Base-by-base conservation (phyloP, 1,140 invertebrate genomes). In the Chymomyza costata region DNA sequence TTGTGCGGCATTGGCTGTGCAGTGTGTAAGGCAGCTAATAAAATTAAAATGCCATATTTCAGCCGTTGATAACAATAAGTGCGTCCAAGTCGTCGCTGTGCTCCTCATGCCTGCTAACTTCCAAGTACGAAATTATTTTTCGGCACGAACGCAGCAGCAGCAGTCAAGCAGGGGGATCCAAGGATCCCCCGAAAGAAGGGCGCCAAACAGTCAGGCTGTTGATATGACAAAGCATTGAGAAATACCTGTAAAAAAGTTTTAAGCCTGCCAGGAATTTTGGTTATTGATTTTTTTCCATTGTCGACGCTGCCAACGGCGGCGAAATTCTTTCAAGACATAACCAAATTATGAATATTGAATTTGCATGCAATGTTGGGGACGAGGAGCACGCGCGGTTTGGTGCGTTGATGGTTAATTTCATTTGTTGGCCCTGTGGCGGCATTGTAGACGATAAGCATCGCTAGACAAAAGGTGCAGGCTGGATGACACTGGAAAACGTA, bases 31-130 rank as follows among this genome's bases (percentile, higher is more conserved):
- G 67, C 73, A 80, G 73, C 73, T 80, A 80, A 80, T 80, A 80
- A 80, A 80, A 80, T 80, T 80, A 80, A 80, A 80, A 80, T 80
- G 73, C 73, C 73, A 80, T 80, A 80, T 80, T 80, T 80, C 68
- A 80, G 73, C 67, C 73, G 73, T 73, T 80, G 73, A 80, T 80
- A 80, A 80, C 73, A 80, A 80, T 80, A 80, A 80, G 73, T 80
- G 73, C 73, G 69, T 68, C 65, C 58, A 53, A 73, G 74, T 73
- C 53, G 62, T 44, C 67, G 55, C 51, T 44, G n/a, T n/a, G n/a
- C n/a, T n/a, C 54, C 43, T 28, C 51, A 65, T 50, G 51, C 52
- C 43, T 53, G 52, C 67, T 62, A n/a, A 64, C 73, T 78, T 53
- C 64, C 34, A 32, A 71, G 54, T 59, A 53, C 73, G 53, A 80